A percentile compares a stretch with the other conserved stretches of the same genome.
Evolutionary conservation across 2,888 invertebrate genomes (phyloP).

Genomic region (Nudaria mundana): DNA sequence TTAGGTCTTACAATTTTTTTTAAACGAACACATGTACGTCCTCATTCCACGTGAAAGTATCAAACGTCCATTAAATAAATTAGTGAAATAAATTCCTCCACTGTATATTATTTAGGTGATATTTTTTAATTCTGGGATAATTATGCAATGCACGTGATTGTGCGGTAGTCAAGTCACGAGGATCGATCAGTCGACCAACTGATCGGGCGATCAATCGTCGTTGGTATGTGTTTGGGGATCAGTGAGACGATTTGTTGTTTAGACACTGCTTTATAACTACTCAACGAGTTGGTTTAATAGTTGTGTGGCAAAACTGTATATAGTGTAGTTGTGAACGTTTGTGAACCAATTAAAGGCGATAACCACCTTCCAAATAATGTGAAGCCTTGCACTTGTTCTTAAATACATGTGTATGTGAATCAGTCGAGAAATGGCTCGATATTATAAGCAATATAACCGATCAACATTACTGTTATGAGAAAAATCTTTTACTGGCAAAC

Average conservation of each 20-base stretch:
- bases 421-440: too few species aligned
- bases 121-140: conserved; percentile 50
- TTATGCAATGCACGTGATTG: conserved; percentile 50
- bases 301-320: conserved; percentile 20
- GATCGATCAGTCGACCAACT: conserved; percentile 5
- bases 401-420: too few species aligned
- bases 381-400: too few species aligned
- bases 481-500: too few species aligned
- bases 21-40: conserved; percentile 19
- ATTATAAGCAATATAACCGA: too few species aligned
- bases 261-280: conserved; percentile 21
- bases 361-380: too few species aligned
- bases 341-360: too few species aligned
- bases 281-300: conserved; percentile 10
- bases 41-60: conserved; percentile 32
- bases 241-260: conserved; percentile 43
- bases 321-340: conserved; percentile 5
- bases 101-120: conserved; percentile 70
- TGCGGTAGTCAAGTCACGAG: conserved; percentile 26
- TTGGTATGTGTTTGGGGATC: conserved; percentile 31
- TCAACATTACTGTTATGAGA: too few species aligned
- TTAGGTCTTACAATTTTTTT: too few species aligned
- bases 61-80: conserved; percentile 73
- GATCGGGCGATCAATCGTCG: conserved; percentile 9
- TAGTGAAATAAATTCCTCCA: conserved; percentile 68